Conservation (phyloP, 2,888 invertebrate genomes). For the Phalera bucephala region DNA sequence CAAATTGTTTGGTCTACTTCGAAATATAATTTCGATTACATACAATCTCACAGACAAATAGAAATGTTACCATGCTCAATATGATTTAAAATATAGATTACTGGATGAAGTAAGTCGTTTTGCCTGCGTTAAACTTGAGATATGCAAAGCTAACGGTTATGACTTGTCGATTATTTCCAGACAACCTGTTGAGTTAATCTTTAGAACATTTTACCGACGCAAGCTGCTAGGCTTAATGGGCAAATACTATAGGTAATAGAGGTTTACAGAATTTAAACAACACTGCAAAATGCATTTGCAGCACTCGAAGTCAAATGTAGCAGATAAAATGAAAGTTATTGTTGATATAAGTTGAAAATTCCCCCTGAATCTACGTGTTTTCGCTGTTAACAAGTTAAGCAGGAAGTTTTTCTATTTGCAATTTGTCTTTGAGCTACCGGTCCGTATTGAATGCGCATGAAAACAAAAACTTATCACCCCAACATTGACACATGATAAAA, state of each 20-base stretch:
- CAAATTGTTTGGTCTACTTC: neutral
- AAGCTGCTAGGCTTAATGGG: slow-evolving; percentile 9
- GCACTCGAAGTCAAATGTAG: neutral
- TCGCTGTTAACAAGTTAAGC: neutral
- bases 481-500: slow-evolving; percentile 26
- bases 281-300: neutral
- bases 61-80: slow-evolving; percentile 22
- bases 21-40: neutral
- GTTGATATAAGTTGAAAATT: neutral
- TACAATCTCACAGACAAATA: slow-evolving; percentile 7
- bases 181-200: slow-evolving; percentile 25
- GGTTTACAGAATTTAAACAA: neutral
- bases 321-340: neutral
- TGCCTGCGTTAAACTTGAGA: slow-evolving; percentile 33
- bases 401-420: slow-evolving; percentile 4
- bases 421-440: slow-evolving; percentile 11
- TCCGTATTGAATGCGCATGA: slow-evolving; percentile 12
- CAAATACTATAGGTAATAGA: neutral
- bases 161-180: slow-evolving; percentile 32
- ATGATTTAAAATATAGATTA: slow-evolving; percentile 23
- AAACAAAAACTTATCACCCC: slow-evolving; percentile 19
- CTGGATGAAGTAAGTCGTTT: slow-evolving; percentile 29
- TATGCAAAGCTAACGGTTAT: slow-evolving; percentile 41
- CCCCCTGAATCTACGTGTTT: neutral
- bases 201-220: slow-evolving; percentile 19